Conservation (phyloP, 1,140 invertebrate species). For the Diuraphis noxia region DNA sequence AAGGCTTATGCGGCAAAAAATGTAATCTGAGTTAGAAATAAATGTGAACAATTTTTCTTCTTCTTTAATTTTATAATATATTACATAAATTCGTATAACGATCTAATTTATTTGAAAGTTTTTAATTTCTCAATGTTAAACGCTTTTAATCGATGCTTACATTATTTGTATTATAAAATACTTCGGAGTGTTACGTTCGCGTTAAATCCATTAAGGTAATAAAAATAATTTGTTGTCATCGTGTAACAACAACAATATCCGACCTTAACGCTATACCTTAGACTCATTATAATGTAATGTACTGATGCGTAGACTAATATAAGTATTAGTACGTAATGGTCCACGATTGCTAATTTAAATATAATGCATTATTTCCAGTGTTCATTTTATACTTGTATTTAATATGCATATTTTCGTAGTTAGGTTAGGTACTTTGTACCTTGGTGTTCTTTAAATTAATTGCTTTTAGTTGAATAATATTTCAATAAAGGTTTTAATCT, state of each 20-base stretch:
- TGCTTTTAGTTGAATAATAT: conserved; percentile 20
- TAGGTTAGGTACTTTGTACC: too few species aligned
- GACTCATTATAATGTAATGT: background rate
- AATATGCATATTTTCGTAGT: background rate
- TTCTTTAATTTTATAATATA: background rate
- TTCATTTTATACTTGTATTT: background rate
- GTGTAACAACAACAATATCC: background rate
- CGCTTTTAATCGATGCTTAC: background rate
- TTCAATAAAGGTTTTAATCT: background rate
- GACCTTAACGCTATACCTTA: background rate
- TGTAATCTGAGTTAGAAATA: background rate
- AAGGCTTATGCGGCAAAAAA: background rate
- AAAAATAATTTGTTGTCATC: background rate
- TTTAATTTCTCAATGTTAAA: background rate
- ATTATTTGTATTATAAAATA: background rate
- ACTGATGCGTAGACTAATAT: background rate
- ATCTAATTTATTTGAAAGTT: background rate
- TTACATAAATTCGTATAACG: background rate
- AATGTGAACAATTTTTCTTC: background rate
- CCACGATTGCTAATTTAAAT: background rate
- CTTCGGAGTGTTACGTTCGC: background rate
- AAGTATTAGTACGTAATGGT: background rate
- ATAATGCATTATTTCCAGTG: background rate
- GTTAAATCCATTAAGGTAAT: too few species aligned
- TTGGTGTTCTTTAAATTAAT: background rate